Evolutionary conservation across 2,113 vertebrate species (phyloP).

Genomic region (Cariama cristata): DNA sequence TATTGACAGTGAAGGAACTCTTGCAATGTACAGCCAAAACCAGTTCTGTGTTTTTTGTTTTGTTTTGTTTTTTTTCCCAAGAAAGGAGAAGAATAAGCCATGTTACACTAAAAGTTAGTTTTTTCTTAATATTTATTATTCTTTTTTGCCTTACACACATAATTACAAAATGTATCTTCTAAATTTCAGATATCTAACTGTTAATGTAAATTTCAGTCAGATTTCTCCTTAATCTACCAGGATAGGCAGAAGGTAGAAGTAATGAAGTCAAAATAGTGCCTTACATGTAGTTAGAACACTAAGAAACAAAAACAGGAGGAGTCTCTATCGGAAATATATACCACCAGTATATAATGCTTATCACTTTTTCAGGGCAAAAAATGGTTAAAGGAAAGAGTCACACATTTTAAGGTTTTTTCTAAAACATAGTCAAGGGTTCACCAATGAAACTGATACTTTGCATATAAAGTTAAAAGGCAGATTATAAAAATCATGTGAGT

Average conservation of each 20-base stretch:
- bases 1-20: not conserved
- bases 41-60: not conserved
- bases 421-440: not conserved
- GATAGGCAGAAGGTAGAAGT: not conserved
- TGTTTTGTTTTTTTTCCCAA: not conserved
- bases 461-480: not conserved
- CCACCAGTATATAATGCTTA: not conserved
- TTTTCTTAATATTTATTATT: slow-evolving; percentile 36
- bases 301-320: not conserved
- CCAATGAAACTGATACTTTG: not conserved
- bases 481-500: not conserved
- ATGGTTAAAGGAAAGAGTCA: not conserved
- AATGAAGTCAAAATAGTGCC: not conserved
- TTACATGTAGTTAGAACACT: not conserved
- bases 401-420: not conserved
- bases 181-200: not conserved
- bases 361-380: not conserved
- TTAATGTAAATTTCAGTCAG: not conserved
- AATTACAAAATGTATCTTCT: slow-evolving; percentile 27
- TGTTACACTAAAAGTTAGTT: not conserved
- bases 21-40: not conserved
- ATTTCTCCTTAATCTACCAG: not conserved
- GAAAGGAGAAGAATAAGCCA: slow-evolving; percentile 22
- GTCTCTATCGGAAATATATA: not conserved
- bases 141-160: slow-evolving; percentile 16